Base-by-base conservation (phyloP, 1,140 invertebrate genomes). In the Phymorhynchus buccinoides region DNA sequence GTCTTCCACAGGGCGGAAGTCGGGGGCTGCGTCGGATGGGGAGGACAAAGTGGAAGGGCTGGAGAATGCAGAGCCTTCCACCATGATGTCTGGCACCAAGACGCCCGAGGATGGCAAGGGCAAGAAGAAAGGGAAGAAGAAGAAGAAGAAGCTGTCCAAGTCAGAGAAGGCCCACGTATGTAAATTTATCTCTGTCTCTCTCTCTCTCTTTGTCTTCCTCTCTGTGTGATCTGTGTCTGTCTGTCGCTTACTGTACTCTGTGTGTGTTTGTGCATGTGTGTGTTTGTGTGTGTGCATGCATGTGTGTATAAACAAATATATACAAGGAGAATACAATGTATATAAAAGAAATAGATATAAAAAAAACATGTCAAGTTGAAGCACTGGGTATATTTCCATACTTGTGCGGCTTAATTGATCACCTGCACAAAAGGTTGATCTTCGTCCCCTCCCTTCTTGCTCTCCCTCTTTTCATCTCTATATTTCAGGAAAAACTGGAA, bases 151-250 rank as follows among this genome's bases (percentile, higher is more conserved):
- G 84, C 62, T 89, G 81, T 84, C 86, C 1, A 88, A 87, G 62
- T 86, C 88, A 73, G 89, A 90, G 80, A 91, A 89, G 80, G 87
- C 84, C 80, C 80, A 90, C 78, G 90, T 91, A 87, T 84, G 87
- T 80, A 22, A 16, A 12, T 37, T 73, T 42, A 1, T 18, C n/a
- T 62, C 48, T 52, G 12, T 52, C 48, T 52, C 48, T 52, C 48
- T 52, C 48, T 52, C 48, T 52, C 48, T 52, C 48, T 18, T 52
- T n/a, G 12, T 52, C 48, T 52, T 18, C 22, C 48, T 52, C 48
- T 52, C 48, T 0, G 12, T 41, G 14, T 32, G 12, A 9, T 52
- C 48, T 0, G 12, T 41, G 14, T 32, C 27, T 79, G 7, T 27
- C 27, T 37, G n/a, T 30, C 32, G 14, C 32, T 37, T 6, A 30